Base-by-base conservation (phyloP, 2,888 invertebrate species). In the Netelia melanura region DNA sequence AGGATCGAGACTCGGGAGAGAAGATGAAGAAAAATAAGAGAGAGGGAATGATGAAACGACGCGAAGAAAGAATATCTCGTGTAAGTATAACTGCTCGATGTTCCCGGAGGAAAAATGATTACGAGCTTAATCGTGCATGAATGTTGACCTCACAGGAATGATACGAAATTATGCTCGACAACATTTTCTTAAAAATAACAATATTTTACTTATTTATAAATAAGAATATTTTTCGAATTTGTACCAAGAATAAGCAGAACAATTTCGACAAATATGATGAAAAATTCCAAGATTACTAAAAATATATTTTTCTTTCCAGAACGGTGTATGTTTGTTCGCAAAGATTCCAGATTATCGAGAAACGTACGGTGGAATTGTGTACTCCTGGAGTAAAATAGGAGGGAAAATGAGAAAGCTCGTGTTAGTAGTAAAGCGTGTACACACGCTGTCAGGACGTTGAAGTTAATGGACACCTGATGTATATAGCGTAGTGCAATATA, bases 381-480 rank as follows among this genome's bases (percentile, higher is more conserved):
- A 48, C 14, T 48, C 38, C 48, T 3, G 48, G 14, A 14, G 48
- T 48, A 48, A 48, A 48, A 48, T 48, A 48, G 48, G 48, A 48
- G 14, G 14, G 48, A 48, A 48, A 14, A 48, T 14, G 48, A 48
- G 48, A 48, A 48, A 48, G 14, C 14, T 48, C 48, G 48, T 48
- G 48, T 48, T 48, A 48, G 48, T 48, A 48, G 14, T 14, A 48
- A 48, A 48, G 14, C 14, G 48, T 48, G 48, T 48, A 48, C 48
- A 83, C 83, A 70, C 67, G 54, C 61, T 56, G 83, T 74, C 78
- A 62, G 72, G 68, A 74, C 68, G 83, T 61, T 68, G 43, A 62
- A 78, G 83, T 78, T 83, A 83, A 83, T 83, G 83, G 78, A 83
- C 74, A 83, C 83, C 78, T 78, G 74, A 78, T 74, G 78, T 78